These are phyloP conservation scores for Ennomos erosarius DNA, from an alignment of 2,888 invertebrate genomes.

Conservation along the genomic window DNA sequence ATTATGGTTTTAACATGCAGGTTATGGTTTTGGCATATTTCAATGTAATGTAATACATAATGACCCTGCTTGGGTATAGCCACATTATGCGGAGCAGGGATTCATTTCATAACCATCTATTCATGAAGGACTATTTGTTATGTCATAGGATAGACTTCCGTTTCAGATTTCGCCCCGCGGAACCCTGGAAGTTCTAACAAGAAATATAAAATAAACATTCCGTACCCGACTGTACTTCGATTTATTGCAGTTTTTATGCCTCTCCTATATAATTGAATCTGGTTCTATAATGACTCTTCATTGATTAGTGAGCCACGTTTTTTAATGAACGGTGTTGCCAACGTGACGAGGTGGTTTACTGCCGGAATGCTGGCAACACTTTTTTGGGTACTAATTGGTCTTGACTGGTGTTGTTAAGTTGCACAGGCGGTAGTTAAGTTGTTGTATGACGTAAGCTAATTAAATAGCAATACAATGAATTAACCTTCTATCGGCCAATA, in stretches of 20 bases:
- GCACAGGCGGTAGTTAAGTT: too few relatives aligned
- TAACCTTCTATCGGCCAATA: too few relatives aligned
- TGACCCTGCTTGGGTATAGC: too few relatives aligned
- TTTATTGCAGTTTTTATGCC: slow-evolving; percentile 29
- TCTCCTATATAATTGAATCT: slow-evolving; percentile 22
- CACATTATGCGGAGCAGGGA: too few relatives aligned
- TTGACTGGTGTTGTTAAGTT: slow-evolving; percentile 5
- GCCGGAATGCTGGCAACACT: not conserved
- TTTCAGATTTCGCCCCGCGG: not conserved
- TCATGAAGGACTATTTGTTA: too few relatives aligned
- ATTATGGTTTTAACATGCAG: too few relatives aligned
- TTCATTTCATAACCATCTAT: too few relatives aligned
- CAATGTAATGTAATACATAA: too few relatives aligned
- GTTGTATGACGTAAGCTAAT: too few relatives aligned
- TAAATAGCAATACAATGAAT: too few relatives aligned
- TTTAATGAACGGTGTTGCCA: slow-evolving; percentile 21
- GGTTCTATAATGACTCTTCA: slow-evolving; percentile 16
- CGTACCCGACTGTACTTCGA: slow-evolving; percentile 29
- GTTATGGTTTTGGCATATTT: too few relatives aligned
- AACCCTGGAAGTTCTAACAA: slow-evolving; percentile 29
- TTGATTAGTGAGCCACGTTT: slow-evolving; percentile 20
- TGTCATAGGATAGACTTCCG: too few relatives aligned
- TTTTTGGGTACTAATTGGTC: not conserved
- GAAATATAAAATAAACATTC: slow-evolving; percentile 33
- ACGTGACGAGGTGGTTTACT: slow-evolving; percentile 6